Percentiles rank a stretch among this genome's conserved stretches.
Evolutionary conservation across 2,888 invertebrate species (phyloP).

Genomic region (Nephrotoma guestfalica): DNA sequence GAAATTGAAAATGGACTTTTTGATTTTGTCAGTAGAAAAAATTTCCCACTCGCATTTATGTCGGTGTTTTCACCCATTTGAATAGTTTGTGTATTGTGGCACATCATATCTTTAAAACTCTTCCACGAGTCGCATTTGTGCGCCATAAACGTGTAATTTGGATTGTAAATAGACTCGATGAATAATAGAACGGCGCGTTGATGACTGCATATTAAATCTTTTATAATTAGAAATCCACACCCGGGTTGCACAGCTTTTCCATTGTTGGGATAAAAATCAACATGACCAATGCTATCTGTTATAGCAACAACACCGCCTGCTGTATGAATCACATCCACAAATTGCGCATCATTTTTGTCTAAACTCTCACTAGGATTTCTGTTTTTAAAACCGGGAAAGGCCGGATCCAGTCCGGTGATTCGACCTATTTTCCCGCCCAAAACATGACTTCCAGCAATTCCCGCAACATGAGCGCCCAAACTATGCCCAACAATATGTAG

Average conservation of each 20-base stretch:
- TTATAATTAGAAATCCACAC: conserved; percentile 28
- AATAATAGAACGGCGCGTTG: conserved; percentile 45
- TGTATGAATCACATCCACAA: not conserved
- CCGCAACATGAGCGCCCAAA: not conserved
- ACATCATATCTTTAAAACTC: conserved; percentile 21
- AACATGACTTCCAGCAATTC: not conserved
- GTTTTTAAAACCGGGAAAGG: not conserved
- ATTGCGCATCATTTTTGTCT: not conserved
- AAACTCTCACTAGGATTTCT: not conserved
- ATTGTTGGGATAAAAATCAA: conserved; percentile 61
- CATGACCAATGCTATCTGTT: conserved; percentile 42
- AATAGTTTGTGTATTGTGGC: conserved; percentile 21
- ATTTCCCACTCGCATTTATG: conserved; percentile 36
- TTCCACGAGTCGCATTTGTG: conserved; percentile 40
- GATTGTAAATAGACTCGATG: conserved; percentile 45
- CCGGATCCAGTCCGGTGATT: not conserved
- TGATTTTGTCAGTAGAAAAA: conserved; percentile 43
- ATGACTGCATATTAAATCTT: conserved; percentile 42
- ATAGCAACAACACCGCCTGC: conserved; percentile 16
- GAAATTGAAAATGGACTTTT: conserved; percentile 40
- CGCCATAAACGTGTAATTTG: conserved; percentile 36
- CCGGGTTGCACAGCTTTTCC: conserved; percentile 54
- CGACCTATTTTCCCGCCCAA: not conserved
- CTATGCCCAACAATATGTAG: not conserved
- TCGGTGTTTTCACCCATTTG: conserved; percentile 42